Conservation (phyloP, 2,888 invertebrate species). For the Lysandra bellargus region DNA sequence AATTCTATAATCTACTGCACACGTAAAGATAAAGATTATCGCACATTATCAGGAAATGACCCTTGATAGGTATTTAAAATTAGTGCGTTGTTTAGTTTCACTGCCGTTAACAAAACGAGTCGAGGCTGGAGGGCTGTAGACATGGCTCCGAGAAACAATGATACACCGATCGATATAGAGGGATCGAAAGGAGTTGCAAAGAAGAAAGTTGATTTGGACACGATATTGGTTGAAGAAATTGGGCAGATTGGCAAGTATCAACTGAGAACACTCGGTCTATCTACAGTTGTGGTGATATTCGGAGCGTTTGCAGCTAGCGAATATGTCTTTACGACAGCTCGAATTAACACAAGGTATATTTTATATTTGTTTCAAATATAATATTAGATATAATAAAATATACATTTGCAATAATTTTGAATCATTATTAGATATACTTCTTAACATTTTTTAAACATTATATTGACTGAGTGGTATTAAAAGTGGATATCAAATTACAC, state of each 20-base stretch:
- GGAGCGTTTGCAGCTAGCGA: constrained; percentile 57
- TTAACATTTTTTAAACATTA: too few relatives aligned
- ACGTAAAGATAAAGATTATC: constrained; percentile 2
- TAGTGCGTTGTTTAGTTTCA: neutral
- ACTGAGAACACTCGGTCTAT: constrained; percentile 49
- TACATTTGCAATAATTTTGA: neutral
- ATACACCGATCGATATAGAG: neutral
- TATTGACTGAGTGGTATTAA: too few relatives aligned
- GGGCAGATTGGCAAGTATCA: constrained; percentile 68
- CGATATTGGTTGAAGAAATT: constrained; percentile 60
- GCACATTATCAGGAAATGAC: constrained; percentile 7
- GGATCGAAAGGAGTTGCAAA: constrained; percentile 31
- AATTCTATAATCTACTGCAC: neutral
- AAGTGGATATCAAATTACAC: too few relatives aligned
- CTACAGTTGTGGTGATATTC: constrained; percentile 54
- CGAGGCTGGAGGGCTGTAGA: neutral
- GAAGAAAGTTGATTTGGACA: constrained; percentile 55
- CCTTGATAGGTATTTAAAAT: neutral
- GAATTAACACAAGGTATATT: constrained; percentile 61
- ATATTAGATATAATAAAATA: neutral
- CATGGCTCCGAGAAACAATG: constrained; percentile 20
- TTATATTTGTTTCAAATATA: neutral
- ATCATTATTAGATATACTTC: neutral
- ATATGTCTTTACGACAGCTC: constrained; percentile 65
- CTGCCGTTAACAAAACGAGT: neutral